These are phyloP conservation scores for Epinotia demarniana DNA, from an alignment of 2,888 invertebrate genomes.

Conservation along the genomic window DNA sequence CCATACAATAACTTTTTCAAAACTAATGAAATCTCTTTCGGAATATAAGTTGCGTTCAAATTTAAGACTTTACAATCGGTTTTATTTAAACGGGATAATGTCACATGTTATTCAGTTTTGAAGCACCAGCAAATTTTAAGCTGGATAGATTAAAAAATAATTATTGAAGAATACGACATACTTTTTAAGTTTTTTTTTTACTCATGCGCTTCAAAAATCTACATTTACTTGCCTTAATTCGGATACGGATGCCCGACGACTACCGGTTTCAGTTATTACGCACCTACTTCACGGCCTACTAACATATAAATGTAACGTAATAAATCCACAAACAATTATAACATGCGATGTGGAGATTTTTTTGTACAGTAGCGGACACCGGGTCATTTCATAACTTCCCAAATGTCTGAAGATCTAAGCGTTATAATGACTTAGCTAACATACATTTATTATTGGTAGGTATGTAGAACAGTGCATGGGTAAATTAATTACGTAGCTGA, in stretches of 20 bases:
- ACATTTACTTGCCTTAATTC: background rate
- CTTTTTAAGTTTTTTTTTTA: too few relatives aligned
- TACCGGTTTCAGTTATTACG: constrained; percentile 25
- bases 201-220: too few relatives aligned
- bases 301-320: constrained; percentile 6
- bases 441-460: background rate
- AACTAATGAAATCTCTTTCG: too few relatives aligned
- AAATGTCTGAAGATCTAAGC: background rate
- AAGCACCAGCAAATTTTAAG: too few relatives aligned
- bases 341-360: background rate
- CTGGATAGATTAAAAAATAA: too few relatives aligned
- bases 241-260: constrained; percentile 1
- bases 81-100: too few relatives aligned
- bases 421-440: background rate
- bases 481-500: background rate
- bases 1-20: too few relatives aligned
- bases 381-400: background rate
- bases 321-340: constrained; percentile 4
- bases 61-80: too few relatives aligned
- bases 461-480: background rate
- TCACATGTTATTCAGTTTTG: too few relatives aligned
- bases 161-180: too few relatives aligned
- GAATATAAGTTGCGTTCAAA: too few relatives aligned
- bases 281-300: constrained; percentile 5
- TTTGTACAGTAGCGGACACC: background rate